Evolutionary conservation across 2,888 invertebrate genomes (phyloP), one percentile per base, ranked within the genome.

Genomic region (Molorchus minor): DNA sequence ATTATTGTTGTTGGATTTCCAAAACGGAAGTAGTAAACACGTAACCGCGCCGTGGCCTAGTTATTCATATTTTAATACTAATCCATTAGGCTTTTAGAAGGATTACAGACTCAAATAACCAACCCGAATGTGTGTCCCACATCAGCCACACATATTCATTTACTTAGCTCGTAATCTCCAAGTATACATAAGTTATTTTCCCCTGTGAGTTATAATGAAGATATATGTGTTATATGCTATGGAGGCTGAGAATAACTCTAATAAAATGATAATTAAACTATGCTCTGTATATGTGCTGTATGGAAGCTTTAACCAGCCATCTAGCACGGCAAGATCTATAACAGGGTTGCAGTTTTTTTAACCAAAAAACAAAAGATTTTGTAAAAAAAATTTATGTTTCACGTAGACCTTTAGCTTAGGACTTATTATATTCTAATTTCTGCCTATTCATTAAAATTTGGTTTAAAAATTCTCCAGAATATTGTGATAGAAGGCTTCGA

Each of bases 91-190:
- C 61, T 61, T 64, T 56, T 30, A 52, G 57, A 64, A 61, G 61
- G 64, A 64, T 64, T 64, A 64, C 43, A 40, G 51, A 36, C 36
- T 36, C 33, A 51, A 47, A 49, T 58, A 38, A 56, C 56, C 54
- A 44, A 58, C 51, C 56, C 45, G 55, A 55, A 58, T 61, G 61
- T 61, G 58, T 57, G 61, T 61, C 59, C 59, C 61, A 54, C 56
- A 56, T 52, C 59, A 59, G 54, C 59, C 63, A 57, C 65, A 63
- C 63, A 66, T 63, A 66, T 63, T 61, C 65, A 66, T 63, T 66
- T 63, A 63, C 63, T 61, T 57, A 16, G 30, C 30, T 52, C 47
- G 17, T 52, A 52, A 52, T 52, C 36, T 25, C 41, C 29, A 52
- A 52, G 52, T 52, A 52, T 40, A 41, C 52, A 41, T 30, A 52